Evolutionary conservation across 92 coral and sea anemone species (phyloP), one percentile per base, ranked within the genome.

Genomic region (Anthopleura xanthogrammica): DNA sequence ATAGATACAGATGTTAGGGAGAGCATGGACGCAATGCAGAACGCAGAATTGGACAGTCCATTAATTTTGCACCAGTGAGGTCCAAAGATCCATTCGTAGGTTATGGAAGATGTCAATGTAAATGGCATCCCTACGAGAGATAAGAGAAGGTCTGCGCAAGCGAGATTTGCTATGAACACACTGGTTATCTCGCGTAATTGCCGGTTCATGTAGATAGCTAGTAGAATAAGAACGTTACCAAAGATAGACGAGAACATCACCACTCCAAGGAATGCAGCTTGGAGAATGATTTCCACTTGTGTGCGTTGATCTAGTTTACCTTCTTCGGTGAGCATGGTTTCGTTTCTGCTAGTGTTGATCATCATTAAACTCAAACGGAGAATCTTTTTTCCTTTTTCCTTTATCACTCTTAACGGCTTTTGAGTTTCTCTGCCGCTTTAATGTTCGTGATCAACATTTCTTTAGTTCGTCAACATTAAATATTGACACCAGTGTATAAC

Each of bases 41-140:
- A 93, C 41, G 83, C 82, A 7, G 94, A 91, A 80, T 93, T 93
- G 20, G 92, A 79, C 89, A 93, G 88, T 10, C 97, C 97, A 78
- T 93, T 93, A 81, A 93, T 89, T 76, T 72, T 83, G 84, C 97
- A 93, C 88, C 94, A 93, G 23, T 83, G 39, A 1, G 79, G 29
- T 17, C 97, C 95, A 75, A 93, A 93, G n/a, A 93, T 62, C 97
- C 97, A 93, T 9, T 83, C 46, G 76, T 91, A 91, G 12, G 97
- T 91, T 78, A 93, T 87, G 54, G 97, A 91, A 6, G 97, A 91
- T 7, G 91, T 79, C 82, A 93, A 68, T 4, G 97, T 93, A 60
- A 91, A 93, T 9, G 97, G 97, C 97, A 93, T 93, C 2, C 97
- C 97, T 8, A 91, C 82, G 11, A 93, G 43, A 11, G 97, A 93